Evolutionary conservation across 2,113 vertebrate genomes (phyloP).

Genomic region (Neoarius graeffei): DNA sequence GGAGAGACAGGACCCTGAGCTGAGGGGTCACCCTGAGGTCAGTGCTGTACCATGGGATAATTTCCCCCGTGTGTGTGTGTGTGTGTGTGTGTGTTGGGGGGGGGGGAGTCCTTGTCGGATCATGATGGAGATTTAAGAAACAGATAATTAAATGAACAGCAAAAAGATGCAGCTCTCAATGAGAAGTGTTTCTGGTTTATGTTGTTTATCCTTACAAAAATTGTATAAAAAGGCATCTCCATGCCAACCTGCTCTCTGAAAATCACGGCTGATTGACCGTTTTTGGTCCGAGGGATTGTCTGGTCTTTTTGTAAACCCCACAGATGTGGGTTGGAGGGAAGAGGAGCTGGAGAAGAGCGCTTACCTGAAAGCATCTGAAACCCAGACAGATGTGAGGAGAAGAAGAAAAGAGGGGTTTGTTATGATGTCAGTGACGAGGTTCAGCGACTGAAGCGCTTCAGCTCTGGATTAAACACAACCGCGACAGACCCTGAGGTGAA

Average conservation of each 20-base stretch:
- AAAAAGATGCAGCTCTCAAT: too few species aligned
- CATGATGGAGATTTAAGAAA: too few species aligned
- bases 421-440: background rate
- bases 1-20: background rate
- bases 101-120: background rate
- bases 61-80: background rate
- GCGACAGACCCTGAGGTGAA: slow-evolving; percentile 33
- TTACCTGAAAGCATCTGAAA: background rate
- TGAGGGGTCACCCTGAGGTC: background rate
- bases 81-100: background rate
- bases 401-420: background rate
- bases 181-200: too few species aligned
- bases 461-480: background rate
- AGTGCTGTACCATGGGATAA: background rate
- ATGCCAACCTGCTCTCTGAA: background rate
- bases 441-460: background rate
- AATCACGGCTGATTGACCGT: too few species aligned
- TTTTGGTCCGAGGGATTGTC: background rate
- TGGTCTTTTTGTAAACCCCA: background rate
- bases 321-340: background rate
- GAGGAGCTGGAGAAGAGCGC: background rate
- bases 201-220: background rate
- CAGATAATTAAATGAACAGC: too few species aligned
- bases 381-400: background rate
- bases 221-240: background rate